Evolutionary conservation across 2,797 vertebrate species (phyloP).

Genomic region (Pseudopleuronectes americanus): DNA sequence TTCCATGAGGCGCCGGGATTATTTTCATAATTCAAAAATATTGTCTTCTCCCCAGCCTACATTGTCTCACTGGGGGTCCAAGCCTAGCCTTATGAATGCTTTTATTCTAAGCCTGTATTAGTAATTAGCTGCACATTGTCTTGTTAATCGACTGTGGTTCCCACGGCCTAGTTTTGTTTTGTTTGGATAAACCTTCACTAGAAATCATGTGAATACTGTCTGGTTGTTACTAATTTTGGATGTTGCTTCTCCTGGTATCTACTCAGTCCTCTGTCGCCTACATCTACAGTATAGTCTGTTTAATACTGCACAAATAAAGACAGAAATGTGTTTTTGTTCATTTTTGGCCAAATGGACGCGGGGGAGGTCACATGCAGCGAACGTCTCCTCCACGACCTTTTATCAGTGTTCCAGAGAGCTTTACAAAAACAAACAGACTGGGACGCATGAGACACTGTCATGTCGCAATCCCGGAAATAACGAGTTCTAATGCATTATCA

Average conservation of each 20-base stretch:
- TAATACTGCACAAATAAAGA: conserved; percentile 11
- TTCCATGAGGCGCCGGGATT: conserved; percentile 62
- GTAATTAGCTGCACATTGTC: conserved; percentile 70
- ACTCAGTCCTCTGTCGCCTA: background rate
- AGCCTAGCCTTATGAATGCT: conserved; percentile 59
- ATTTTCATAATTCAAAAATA: conserved; percentile 62
- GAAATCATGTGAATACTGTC: conserved; percentile 12
- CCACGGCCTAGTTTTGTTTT: conserved; percentile 65
- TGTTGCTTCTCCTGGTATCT: background rate
- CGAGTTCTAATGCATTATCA: too few relatives aligned
- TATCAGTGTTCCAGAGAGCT: conserved; percentile 26
- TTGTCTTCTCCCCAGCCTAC: conserved; percentile 46
- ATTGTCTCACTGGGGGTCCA: conserved; percentile 42
- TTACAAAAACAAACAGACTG: conserved; percentile 43
- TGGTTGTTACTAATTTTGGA: background rate
- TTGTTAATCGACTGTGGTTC: conserved; percentile 67
- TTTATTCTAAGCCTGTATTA: conserved; percentile 63
- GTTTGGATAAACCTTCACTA: conserved; percentile 15
- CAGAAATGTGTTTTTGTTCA: background rate
- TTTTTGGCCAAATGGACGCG: conserved; percentile 9
- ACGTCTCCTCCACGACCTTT: conserved; percentile 43
- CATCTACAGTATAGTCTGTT: background rate
- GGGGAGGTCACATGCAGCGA: conserved; percentile 16
- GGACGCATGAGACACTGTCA: conserved; percentile 8
- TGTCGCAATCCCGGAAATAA: conserved; percentile 36